These are phyloP conservation scores for Daktulosphaira vitifoliae DNA, from an alignment of 1,140 invertebrate genomes.

Conservation along the genomic window DNA sequence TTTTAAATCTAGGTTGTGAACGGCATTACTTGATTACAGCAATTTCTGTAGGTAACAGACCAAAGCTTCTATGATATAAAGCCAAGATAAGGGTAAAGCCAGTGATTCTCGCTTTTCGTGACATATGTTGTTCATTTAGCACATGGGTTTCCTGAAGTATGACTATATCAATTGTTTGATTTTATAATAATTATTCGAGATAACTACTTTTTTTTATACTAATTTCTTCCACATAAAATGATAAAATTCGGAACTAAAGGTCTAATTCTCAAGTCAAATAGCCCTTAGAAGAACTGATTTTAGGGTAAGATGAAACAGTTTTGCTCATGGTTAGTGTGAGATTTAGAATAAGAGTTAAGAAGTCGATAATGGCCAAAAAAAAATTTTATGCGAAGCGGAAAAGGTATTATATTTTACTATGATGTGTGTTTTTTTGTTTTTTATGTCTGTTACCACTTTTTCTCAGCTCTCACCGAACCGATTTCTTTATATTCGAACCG, in stretches of 20 bases:
- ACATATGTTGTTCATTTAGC: constrained; percentile 1
- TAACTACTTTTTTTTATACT: constrained; percentile 5
- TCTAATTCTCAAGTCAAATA: not conserved
- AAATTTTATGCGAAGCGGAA: too few species aligned
- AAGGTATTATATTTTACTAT: too few species aligned
- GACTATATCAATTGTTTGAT: constrained; percentile 13
- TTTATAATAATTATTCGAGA: constrained; percentile 8
- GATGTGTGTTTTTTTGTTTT: too few species aligned
- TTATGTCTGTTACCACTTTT: too few species aligned
- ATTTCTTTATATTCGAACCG: too few species aligned
- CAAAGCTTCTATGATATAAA: constrained; percentile 11
- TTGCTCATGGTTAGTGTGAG: too few species aligned
- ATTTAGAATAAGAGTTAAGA: too few species aligned
- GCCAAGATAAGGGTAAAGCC: constrained; percentile 10
- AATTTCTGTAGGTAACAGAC: constrained; percentile 1
- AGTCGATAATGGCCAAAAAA: too few species aligned
- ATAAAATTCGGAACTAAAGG: not conserved
- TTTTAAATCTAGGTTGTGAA: not conserved
- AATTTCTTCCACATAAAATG: constrained; percentile 14
- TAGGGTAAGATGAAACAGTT: not conserved
- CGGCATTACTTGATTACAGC: not conserved
- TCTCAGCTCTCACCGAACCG: too few species aligned
- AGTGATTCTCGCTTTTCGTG: not conserved
- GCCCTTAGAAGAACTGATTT: not conserved
- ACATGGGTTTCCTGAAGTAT: constrained; percentile 19